Conservation (phyloP, 2,113 vertebrate genomes). For the Eubucco bourcierii region DNA sequence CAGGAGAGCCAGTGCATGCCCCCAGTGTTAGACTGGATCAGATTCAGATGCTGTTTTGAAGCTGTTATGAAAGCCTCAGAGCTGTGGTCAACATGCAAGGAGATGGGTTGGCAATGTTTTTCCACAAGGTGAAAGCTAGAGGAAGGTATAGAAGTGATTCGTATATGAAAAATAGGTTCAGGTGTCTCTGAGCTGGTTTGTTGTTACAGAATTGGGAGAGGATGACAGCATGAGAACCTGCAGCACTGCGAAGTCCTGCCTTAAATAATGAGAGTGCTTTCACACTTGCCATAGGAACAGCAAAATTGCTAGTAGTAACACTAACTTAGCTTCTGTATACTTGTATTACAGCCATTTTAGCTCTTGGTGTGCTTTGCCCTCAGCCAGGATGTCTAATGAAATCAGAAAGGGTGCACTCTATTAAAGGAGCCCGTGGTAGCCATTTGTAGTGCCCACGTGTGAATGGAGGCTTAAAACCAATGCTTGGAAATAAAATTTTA, state of each 20-base stretch:
- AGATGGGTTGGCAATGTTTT: background rate
- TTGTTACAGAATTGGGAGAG: background rate
- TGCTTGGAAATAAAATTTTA: background rate
- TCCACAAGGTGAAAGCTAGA: background rate
- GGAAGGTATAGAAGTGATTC: background rate
- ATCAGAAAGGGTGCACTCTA: background rate
- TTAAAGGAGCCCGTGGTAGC: background rate
- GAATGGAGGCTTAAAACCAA: background rate
- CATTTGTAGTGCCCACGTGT: background rate
- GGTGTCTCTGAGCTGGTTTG: background rate
- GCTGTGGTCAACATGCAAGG: fast-evolving
- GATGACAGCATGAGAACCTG: background rate
- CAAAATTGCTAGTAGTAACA: constrained; percentile 5
- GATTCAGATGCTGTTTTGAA: background rate
- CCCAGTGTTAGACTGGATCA: background rate
- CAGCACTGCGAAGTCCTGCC: background rate
- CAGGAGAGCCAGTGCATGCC: background rate
- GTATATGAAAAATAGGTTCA: background rate
- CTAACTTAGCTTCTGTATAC: background rate
- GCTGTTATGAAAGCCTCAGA: background rate
- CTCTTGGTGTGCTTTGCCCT: background rate
- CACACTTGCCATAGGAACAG: constrained; percentile 31
- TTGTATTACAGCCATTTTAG: background rate
- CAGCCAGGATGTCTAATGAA: background rate
- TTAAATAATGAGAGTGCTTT: constrained; percentile 4